Percentiles rank a stretch among this genome's conserved stretches.
phyloP scores from a whole-genome alignment of 1,140 invertebrate genomes.

The Acromyrmex charruanus region DNA sequence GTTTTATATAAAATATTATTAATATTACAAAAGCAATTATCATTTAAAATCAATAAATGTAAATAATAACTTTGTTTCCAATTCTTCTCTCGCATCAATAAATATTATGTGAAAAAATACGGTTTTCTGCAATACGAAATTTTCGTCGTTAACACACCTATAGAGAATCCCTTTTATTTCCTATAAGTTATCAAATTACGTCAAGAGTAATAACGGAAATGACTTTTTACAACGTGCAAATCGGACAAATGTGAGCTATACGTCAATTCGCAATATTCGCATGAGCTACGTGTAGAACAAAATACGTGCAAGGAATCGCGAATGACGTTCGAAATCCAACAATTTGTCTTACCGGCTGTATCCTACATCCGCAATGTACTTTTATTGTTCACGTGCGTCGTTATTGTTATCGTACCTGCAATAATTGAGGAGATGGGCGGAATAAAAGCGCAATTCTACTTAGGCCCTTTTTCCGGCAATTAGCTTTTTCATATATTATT shows the following conservation, averaged over 20 bases:
- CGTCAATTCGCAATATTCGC: neutral
- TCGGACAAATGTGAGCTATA: neutral
- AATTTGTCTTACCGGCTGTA: neutral
- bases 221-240: slow-evolving; percentile 7
- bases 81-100: neutral
- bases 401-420: neutral
- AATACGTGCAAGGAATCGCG: slow-evolving; percentile 24
- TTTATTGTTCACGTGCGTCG: neutral
- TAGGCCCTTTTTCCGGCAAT: too few relatives aligned
- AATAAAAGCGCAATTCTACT: too few relatives aligned
- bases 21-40: neutral
- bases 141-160: neutral
- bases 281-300: neutral
- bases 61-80: neutral
- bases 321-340: neutral
- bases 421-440: neutral
- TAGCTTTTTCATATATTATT: too few relatives aligned
- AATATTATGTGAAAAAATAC: neutral
- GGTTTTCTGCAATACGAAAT: neutral
- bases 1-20: neutral
- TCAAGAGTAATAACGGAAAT: neutral
- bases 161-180: neutral
- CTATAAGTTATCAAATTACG: neutral
- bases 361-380: neutral
- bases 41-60: neutral